These are phyloP conservation scores for zebrafish (Danio rerio) DNA, from an alignment of 2,113 vertebrate genomes.

Conservation along the genomic window DNA sequence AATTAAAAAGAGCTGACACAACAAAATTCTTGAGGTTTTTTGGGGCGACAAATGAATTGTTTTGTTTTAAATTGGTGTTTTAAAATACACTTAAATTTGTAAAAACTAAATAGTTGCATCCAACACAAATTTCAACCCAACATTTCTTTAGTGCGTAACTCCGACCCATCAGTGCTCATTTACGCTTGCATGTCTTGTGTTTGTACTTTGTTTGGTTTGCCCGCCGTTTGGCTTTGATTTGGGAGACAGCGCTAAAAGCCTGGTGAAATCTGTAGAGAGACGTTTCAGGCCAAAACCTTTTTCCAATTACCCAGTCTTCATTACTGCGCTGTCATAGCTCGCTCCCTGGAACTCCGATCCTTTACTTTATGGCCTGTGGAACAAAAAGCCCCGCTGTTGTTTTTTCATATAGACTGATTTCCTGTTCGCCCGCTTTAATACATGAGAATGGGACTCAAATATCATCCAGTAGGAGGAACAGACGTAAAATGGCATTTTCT, in stretches of 20 bases:
- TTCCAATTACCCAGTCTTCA: constrained; percentile 77
- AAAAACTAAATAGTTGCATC: no score
- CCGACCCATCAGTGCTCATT: constrained; percentile 54
- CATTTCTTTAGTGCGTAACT: no score
- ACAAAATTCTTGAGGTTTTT: no score
- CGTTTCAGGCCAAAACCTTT: constrained; percentile 72
- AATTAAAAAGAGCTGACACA: no score
- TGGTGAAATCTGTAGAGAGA: constrained; percentile 68
- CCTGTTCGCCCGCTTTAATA: constrained; percentile 54
- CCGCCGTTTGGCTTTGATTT: constrained; percentile 78
- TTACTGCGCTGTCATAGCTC: constrained; percentile 72
- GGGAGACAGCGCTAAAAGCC: constrained; percentile 66
- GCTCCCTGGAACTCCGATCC: constrained; percentile 63
- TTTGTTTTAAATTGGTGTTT: no score
- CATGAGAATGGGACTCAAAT: constrained; percentile 50
- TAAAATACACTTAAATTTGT: no score
- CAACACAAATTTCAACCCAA: no score
- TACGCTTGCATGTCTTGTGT: constrained; percentile 66
- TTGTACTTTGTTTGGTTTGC: constrained; percentile 75
- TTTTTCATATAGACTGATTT: constrained; percentile 68
- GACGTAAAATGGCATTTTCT: constrained; percentile 47
- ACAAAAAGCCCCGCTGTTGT: constrained; percentile 65
- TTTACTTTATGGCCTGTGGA: constrained; percentile 69
- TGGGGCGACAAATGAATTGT: no score
- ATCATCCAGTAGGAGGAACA: constrained; percentile 59